Evolutionary conservation across 37 sponge, comb jelly and placozoan species (phyloP).

Genomic region (Aphrocallistes beatrix): DNA sequence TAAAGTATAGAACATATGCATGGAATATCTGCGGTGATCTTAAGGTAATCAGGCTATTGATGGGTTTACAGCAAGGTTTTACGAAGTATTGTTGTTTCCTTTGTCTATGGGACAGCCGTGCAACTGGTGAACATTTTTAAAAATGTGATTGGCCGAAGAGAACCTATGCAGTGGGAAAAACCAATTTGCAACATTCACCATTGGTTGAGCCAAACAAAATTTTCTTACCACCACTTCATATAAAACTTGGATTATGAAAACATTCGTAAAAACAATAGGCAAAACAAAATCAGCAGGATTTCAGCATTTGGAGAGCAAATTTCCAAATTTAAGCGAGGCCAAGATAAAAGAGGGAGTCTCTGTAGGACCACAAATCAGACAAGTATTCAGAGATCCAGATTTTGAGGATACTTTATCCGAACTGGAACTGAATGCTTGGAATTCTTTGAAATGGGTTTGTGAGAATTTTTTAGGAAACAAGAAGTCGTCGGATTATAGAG

Average conservation of each 20-base stretch:
- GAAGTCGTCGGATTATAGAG: neutral
- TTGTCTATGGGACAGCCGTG: slow-evolving; percentile 14
- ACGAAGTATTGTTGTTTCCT: slow-evolving; percentile 2
- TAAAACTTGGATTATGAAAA: neutral
- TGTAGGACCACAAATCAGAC: neutral
- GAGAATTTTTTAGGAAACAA: neutral
- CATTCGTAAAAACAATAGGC: neutral
- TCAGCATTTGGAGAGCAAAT: neutral
- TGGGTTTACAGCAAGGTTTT: neutral
- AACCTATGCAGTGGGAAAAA: neutral
- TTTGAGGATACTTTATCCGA: neutral
- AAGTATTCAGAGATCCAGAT: neutral
- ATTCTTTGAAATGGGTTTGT: neutral
- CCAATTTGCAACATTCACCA: neutral
- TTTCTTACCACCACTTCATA: neutral
- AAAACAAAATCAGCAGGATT: neutral
- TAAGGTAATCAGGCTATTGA: neutral
- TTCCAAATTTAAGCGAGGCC: neutral
- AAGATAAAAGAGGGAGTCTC: neutral
- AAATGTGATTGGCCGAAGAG: neutral
- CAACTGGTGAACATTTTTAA: neutral
- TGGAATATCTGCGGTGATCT: slow-evolving; percentile 12
- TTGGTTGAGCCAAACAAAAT: neutral
- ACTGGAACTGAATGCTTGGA: neutral
- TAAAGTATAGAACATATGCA: neutral